phyloP scores from a whole-genome alignment of 2,797 vertebrate genomes.

The Leptodactylus fallax region DNA sequence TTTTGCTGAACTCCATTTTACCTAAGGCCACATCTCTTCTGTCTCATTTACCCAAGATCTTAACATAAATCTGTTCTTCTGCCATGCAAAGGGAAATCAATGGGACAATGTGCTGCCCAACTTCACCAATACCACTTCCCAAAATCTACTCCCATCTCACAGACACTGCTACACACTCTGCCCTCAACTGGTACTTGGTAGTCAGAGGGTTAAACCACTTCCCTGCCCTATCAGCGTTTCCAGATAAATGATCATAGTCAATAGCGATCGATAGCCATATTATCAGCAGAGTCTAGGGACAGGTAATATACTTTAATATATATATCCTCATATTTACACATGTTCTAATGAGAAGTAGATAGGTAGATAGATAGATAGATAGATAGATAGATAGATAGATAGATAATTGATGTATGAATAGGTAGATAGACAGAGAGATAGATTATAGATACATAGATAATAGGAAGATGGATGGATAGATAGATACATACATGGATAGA shows the following conservation, averaged over 20 bases:
- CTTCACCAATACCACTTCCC: neutral
- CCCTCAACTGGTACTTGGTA: neutral
- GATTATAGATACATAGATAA: constrained; percentile 11
- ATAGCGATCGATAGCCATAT: constrained; percentile 57
- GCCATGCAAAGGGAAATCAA: neutral
- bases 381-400: too few relatives aligned
- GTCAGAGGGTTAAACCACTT: constrained; percentile 45
- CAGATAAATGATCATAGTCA: constrained; percentile 56
- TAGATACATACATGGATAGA: neutral
- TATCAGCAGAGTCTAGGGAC: constrained; percentile 51
- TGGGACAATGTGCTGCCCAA: neutral
- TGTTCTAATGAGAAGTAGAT: constrained; percentile 7
- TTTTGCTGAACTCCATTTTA: neutral
- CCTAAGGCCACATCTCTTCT: neutral
- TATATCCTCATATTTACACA: constrained; percentile 30
- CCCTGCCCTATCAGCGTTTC: constrained; percentile 53
- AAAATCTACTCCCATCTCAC: neutral
- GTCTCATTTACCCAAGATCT: neutral
- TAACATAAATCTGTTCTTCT: neutral
- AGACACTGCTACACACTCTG: neutral
- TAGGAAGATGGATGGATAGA: too few relatives aligned
- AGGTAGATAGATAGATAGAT: neutral
- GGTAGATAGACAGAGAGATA: neutral
- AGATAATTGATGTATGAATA: too few relatives aligned
- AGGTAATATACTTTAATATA: neutral